These are phyloP conservation scores for Apteryx mantelli DNA, from an alignment of 2,113 vertebrate genomes.

Conservation along the genomic window DNA sequence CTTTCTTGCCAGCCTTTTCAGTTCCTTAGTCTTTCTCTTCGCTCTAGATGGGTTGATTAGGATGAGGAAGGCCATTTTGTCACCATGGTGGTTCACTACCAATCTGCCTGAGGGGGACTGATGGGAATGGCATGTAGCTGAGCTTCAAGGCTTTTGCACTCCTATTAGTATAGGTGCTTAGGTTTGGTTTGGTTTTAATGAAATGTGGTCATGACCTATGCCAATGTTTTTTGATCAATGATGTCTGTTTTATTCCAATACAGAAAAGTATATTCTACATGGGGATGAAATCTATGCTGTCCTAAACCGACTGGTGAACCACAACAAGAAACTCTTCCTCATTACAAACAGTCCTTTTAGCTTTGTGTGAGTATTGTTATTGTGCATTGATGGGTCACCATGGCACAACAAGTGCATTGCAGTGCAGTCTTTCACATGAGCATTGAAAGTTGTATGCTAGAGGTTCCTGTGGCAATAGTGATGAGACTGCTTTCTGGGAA, in stretches of 20 bases:
- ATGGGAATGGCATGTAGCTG: neutral
- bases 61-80: neutral
- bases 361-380: conserved; percentile 79
- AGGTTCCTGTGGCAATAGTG: neutral
- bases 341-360: conserved; percentile 87
- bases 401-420: neutral
- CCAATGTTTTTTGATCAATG: neutral
- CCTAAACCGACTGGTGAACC: conserved; percentile 79
- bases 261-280: conserved; percentile 82
- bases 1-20: neutral
- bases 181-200: neutral
- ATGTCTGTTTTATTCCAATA: neutral
- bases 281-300: conserved; percentile 83
- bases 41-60: neutral
- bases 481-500: neutral
- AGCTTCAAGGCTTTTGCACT: neutral
- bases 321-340: conserved; percentile 85
- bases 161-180: neutral
- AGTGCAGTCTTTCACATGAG: rapidly evolving
- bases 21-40: neutral
- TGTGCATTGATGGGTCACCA: neutral
- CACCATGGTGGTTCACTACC: neutral
- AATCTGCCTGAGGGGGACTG: neutral
- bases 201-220: neutral
- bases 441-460: neutral